Conservation (phyloP, 53 echinoderm and acorn worm genomes). For the Crossaster papposus region DNA sequence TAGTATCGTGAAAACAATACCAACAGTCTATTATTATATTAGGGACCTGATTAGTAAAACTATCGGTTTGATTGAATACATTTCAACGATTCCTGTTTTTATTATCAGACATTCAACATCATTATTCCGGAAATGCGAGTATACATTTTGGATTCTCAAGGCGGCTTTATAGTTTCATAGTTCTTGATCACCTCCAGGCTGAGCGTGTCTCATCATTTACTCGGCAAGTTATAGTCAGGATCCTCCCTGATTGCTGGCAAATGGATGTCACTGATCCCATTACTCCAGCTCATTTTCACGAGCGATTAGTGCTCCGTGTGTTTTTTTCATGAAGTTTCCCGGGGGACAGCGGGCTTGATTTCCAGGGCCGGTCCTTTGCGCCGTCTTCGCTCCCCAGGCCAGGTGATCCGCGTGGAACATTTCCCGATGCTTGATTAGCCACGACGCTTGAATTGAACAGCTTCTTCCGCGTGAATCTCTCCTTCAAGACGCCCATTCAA, state of each 20-base stretch:
- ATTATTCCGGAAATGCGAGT: neutral
- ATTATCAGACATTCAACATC: neutral
- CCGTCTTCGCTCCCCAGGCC: constrained; percentile 2
- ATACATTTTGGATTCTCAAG: neutral
- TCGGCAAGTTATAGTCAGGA: neutral
- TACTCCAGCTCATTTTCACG: constrained; percentile 22
- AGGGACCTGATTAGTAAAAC: no score
- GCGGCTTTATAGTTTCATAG: neutral
- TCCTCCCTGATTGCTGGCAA: neutral
- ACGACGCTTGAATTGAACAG: neutral
- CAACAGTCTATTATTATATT: no score
- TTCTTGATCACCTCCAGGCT: neutral
- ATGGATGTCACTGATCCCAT: constrained; percentile 21
- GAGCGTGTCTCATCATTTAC: neutral
- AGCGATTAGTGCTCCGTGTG: constrained; percentile 2
- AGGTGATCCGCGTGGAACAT: constrained; percentile 1
- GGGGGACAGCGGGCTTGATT: neutral
- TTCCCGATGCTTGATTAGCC: constrained; percentile 10
- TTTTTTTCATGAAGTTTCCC: neutral
- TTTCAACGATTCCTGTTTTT: neutral
- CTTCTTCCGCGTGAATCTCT: neutral
- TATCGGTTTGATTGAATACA: no score
- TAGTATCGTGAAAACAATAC: no score
- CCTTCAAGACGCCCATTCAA: neutral
- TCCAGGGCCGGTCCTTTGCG: neutral